Evolutionary conservation across 2,888 invertebrate genomes (phyloP), one percentile per base, ranked within the genome.

Genomic region (Megastigmus dorsalis): DNA sequence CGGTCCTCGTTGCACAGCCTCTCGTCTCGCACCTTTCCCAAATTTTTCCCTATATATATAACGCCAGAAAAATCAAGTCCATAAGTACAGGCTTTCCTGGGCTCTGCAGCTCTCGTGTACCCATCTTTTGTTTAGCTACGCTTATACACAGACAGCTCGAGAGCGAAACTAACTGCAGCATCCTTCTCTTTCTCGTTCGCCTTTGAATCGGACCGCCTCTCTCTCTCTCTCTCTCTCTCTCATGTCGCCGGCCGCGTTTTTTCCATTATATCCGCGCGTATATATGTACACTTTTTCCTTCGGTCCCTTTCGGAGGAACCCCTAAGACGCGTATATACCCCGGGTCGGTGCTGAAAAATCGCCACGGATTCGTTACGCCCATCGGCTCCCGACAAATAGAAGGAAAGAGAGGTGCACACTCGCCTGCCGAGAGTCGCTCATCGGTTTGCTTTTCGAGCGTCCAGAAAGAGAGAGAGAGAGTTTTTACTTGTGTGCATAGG

Each of bases 321-420:
- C n/a, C n/a, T n/a, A n/a, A n/a, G n/a, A n/a, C 41, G 62, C 72
- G 63, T 9, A 45, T 20, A n/a, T n/a, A n/a, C n/a, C 18, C 43
- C 10, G 23, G n/a, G n/a, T n/a, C n/a, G n/a, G 36, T 15, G 54
- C 36, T 48, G 69, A 60, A 54, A 60, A 60, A 52, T 69, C 60
- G 57, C 48, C 66, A 59, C 45, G 65, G 38, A 65, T 76, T 70
- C 50, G 75, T 76, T 43, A 68, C 67, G 55, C 70, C 74, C 66
- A 60, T 67, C 54, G 60, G 15, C 1, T 30, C n/a, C 55, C 52
- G 65, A 65, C 65, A 45, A 63, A 30, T 33, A 18, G 59, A 18
- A 65, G 33, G 70, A 41, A 10, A 18, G 50, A 63, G 20, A n/a
- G 20, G 36, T 10, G n/a, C 23, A 20, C 28, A 6, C 52, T 26